Base-by-base conservation (phyloP, 2,113 vertebrate genomes). In the Psittacula cyanocephala region DNA sequence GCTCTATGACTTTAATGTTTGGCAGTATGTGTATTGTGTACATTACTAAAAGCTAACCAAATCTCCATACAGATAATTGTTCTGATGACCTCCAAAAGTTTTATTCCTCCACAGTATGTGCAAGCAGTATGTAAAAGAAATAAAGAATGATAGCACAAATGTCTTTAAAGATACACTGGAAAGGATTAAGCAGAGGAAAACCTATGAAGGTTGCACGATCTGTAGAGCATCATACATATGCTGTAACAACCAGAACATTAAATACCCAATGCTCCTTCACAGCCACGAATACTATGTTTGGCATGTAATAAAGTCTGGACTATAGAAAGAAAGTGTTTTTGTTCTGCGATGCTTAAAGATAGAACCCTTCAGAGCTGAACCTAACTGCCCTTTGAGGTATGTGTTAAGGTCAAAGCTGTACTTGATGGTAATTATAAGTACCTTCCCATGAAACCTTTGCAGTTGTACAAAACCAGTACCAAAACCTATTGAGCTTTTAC, bases 91-190 rank as follows among this genome's bases (percentile, higher is more conserved):
- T 96, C 89, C 67, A 93, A 31, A 95, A 96, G 84, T 81, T 97
- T 93, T 93, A 95, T 94, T 97, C 69, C n/a, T 65, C 95, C 81
- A 86, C 67, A 92, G 46, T 83, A 59, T 74, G 86, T 89, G 57
- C 72, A 95, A 96, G 84, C 69, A 77, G 46, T 84, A 95, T 95
- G 92, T 93, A 97, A 96, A 96, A 97, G 93, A 97, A 97, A 96
- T 81, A 96, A 97, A 94, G 91, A 95, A 91, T 94, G 91, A 96
- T 72, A 53, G 60, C 81, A 84, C 78, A 96, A 69, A 87, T 85
- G 69, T 93, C 94, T 97, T 97, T 88, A 94, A 97, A 95, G 92
- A 88, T 69, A 72, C 93, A 94, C 95, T 97, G 96, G 94, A 92
- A 89, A 60, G 39, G 76, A 96, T 81, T 93, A 86, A 97, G 90